Percentiles rank a stretch among this genome's conserved stretches.
Evolutionary conservation across 2,888 invertebrate genomes (phyloP).

Genomic region (Ceramica pisi): DNA sequence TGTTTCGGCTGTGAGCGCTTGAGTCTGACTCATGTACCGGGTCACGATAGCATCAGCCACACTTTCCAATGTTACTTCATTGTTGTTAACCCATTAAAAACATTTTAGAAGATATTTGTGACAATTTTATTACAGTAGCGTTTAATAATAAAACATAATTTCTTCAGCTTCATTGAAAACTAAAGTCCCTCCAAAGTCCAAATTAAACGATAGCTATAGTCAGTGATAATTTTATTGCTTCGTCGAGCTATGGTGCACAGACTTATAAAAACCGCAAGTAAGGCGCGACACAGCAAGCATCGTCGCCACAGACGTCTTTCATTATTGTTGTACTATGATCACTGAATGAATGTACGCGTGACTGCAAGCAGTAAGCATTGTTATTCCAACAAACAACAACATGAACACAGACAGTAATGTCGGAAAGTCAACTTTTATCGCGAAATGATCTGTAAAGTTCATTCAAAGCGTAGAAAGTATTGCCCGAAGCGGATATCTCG

Average conservation of each 20-base stretch:
- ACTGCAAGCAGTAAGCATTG: constrained; percentile 41
- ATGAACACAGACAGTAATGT: constrained; percentile 37
- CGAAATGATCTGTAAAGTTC: constrained; percentile 49
- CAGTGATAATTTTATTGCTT: neutral
- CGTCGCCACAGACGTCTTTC: constrained; percentile 12
- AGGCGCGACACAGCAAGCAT: constrained; percentile 24
- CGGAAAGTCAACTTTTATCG: constrained; percentile 47
- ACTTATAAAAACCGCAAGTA: constrained; percentile 8
- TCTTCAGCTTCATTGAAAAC: neutral
- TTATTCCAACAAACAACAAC: constrained; percentile 49
- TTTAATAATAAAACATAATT: constrained; percentile 8
- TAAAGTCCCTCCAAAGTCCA: no score
- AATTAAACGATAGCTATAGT: neutral
- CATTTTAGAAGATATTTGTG: constrained; percentile 5
- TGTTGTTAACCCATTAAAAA: constrained; percentile 46
- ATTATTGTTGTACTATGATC: constrained; percentile 16
- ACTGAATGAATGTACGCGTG: constrained; percentile 36
- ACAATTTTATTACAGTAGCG: neutral
- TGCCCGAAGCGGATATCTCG: constrained; percentile 42
- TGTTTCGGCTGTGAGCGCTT: constrained; percentile 43
- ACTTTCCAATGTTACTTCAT: constrained; percentile 72
- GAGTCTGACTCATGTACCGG: constrained; percentile 46
- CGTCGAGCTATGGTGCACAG: neutral
- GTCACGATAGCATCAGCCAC: constrained; percentile 63
- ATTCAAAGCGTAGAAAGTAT: constrained; percentile 58